Evolutionary conservation across 2,888 invertebrate genomes (phyloP), one percentile per base, ranked within the genome.

Genomic region (Rambutsinella grinnellia): DNA sequence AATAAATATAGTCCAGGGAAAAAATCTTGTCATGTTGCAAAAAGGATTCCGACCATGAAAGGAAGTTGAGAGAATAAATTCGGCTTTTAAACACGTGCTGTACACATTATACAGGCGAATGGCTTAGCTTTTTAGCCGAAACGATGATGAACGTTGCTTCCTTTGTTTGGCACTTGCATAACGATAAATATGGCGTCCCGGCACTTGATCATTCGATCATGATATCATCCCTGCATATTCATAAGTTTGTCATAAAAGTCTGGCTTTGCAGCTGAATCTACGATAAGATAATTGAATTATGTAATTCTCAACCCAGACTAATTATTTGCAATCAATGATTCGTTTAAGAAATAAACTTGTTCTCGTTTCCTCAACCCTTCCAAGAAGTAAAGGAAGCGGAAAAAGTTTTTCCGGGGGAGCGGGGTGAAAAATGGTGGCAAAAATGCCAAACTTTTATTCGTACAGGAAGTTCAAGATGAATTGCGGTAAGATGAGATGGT

Each of bases 391-490:
- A 63, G 47, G 17, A 36, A 36, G 36, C 13, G 36, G 5, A 36
- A 13, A 13, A 13, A 13, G 13, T 8, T 36, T 36, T 15, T 19
- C 17, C 47, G 46, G 21, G 47, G 28, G 26, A 53, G 13, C 17
- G 6, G 13, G 13, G 13, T 36, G 36, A 36, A 36, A 49, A 49
- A 13, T 49, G 28, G 28, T 23, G 26, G 36, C n/a, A 21, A 49
- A 65, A 65, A 65, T 63, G n/a, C 65, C 46, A 56, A 66, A 56
- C 15, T 56, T 23, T 44, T 66, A 56, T 17, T 36, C 56, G 51
- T 24, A 17, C 54, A 66, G 54, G 66, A 56, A 66, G 53, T 56
- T 36, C n/a, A n/a, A 54, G 23, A 44, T 63, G 28, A 21, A 8
- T 51, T 26, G n/a, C 2, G 1, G 5, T 17, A 23, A 44, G 36